Evolutionary conservation across 30 jellyfish, hydroid and myxozoan genomes (phyloP).

Genomic region (Cassiopea xamachana): DNA sequence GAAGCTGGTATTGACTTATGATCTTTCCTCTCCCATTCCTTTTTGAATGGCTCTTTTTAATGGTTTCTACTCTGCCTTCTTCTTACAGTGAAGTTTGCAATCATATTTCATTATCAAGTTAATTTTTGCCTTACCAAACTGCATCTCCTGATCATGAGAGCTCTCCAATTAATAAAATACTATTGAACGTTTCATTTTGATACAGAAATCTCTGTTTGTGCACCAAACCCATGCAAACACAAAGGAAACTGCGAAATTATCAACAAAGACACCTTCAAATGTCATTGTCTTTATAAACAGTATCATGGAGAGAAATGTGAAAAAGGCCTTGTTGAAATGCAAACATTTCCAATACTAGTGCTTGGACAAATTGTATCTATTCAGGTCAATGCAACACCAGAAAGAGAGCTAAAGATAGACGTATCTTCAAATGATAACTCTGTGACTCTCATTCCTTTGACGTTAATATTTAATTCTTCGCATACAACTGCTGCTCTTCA

Average conservation of each 20-base stretch:
- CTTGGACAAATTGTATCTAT: background rate
- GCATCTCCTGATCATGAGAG: no score
- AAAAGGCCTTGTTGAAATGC: conserved; percentile 53
- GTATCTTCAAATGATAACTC: conserved; percentile 8
- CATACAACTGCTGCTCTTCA: background rate
- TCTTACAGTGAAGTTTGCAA: no score
- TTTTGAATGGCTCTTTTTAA: no score
- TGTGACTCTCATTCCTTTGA: conserved; percentile 18
- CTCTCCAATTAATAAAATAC: no score
- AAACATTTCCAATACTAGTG: conserved; percentile 26
- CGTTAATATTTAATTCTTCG: conserved; percentile 19
- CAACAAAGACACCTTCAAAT: conserved; percentile 21
- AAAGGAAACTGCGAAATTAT: conserved; percentile 36
- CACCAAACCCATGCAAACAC: conserved; percentile 80
- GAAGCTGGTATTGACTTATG: no score
- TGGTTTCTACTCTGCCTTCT: no score
- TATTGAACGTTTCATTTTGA: background rate
- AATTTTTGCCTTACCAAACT: no score
- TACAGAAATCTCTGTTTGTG: conserved; percentile 71
- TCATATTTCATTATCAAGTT: no score
- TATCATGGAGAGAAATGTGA: conserved; percentile 55
- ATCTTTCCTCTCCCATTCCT: no score
- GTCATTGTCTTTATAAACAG: conserved; percentile 53
- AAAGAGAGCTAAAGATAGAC: conserved; percentile 10
- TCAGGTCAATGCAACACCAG: conserved; percentile 63